Evolutionary conservation across 2,888 invertebrate genomes (phyloP), one percentile per base, ranked within the genome.

Genomic region (Thymelicus lineola): DNA sequence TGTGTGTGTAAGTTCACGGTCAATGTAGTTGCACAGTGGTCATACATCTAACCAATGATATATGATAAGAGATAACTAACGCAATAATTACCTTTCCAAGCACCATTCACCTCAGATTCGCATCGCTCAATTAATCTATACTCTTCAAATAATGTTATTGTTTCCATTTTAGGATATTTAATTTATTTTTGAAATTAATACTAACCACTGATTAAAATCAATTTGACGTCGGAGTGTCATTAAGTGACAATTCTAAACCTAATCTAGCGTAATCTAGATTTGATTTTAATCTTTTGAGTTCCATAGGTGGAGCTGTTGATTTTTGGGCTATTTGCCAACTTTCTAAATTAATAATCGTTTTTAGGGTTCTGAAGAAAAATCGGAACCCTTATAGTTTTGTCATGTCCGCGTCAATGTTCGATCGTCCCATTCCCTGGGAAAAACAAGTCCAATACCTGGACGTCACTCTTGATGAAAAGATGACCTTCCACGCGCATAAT

Each of bases 1-100:
- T 38, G 15, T 20, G 55, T 17, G 12, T 38, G 45, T 45, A 20
- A 50, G 28, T 66, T 50, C 42, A 66, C 12, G 66, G 28, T 60
- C 53, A 60, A 3, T n/a, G 42, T 38, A 38, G 38, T 42, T 10
- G 28, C 28, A 28, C 12, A 42, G 42, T 42, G 42, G 9, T 12
- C 42, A 12, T 12, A 42, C 12, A 42, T 42, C 12, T 10, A 42
- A 42, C 9, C 9, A 9, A 42, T 42, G 10, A 42, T 42, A 12
- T 42, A 12, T 42, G 42, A 42, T 42, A 12, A 7, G 2, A 42
- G 42, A 10, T 42, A 1, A 42, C 12, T 42, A 42, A 42, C 1
- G 9, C 9, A 42, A 10, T 12, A 6, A 55, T 20, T 53, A 86
- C 93, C 91, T 85, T 90, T 93, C 93, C 93, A 93, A 15, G 81